Conservation (phyloP, 2,797 vertebrate species). For the Labeo calbasu region DNA sequence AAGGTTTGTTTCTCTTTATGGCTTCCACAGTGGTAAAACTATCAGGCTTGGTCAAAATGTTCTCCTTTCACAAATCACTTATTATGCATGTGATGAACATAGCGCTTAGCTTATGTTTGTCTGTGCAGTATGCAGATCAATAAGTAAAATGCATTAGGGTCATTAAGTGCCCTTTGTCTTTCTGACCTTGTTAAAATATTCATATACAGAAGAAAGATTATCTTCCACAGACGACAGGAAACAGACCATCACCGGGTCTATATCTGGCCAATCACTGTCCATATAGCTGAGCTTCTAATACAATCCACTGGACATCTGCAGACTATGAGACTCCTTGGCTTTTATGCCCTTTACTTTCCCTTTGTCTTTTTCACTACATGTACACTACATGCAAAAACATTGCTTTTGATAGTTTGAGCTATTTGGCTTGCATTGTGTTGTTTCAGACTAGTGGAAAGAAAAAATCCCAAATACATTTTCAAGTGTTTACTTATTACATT, state of each 20-base stretch:
- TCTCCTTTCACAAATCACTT: background rate
- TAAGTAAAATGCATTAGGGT: constrained; percentile 41
- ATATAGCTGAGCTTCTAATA: constrained; percentile 25
- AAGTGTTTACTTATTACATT: background rate
- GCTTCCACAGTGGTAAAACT: background rate
- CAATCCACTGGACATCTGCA: constrained; percentile 28
- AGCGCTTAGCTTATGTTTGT: background rate
- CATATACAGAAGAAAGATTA: constrained; percentile 49
- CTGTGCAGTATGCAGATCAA: constrained; percentile 24
- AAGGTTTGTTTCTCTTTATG: background rate
- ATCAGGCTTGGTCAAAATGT: background rate
- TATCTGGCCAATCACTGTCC: constrained; percentile 51
- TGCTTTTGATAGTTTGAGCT: background rate
- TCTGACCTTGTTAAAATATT: constrained; percentile 59
- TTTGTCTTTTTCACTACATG: constrained; percentile 25
- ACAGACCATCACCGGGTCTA: constrained; percentile 35
- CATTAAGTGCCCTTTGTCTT: constrained; percentile 46
- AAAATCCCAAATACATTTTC: too few species aligned
- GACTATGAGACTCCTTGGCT: constrained; percentile 48
- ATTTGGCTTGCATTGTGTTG: background rate
- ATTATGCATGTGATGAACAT: background rate
- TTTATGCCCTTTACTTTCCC: constrained; percentile 32
- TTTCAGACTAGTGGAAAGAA: background rate
- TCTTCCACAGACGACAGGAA: constrained; percentile 41
- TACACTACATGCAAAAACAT: background rate